Evolutionary conservation across 2,797 vertebrate species (phyloP), one percentile per base, ranked within the genome.

Genomic region (Arrhamphus sclerolepis): DNA sequence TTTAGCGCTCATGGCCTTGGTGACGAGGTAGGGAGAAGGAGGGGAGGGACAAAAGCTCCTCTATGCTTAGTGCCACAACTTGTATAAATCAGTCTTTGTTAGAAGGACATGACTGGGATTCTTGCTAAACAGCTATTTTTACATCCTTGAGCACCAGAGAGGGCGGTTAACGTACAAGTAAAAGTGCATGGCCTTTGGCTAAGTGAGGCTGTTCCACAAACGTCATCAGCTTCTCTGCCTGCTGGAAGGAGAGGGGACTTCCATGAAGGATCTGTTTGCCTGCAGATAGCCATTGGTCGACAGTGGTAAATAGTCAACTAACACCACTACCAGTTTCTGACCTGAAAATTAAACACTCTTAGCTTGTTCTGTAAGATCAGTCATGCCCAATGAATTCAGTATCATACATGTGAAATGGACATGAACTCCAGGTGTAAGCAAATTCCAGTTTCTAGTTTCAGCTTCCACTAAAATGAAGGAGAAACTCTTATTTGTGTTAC

Each of bases 1-100:
- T 94, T 93, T 95, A 95, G 94, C 93, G 93, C 95, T 94, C 91
- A 92, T 87, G 85, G 88, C 85, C 92, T 88, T 86, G 89, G 92
- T 95, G 95, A 96, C 93, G 93, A 88, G 86, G 84, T 91, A 66
- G 72, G 54, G 70, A 80, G 70, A 75, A 75, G 81, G 75, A 68
- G 72, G 38, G 66, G 52, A 75, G 70, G 74, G 65, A 98, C 96
- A 99, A 97, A 96, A 94, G 93, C 82, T 56, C 73, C 92, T 96
- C 94, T 99, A 89, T 97, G 88, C 91, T 89, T 87, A 82, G 84
- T 88, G 89, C 80, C 81, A 82, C 86, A 90, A 87, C 85, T 89
- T 87, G 85, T 85, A 96, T 95, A 97, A 97, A 94, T 94, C 93
- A 78, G 88, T 84, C 96, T 97, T 98, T 99, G 97, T 98, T 96